Percentiles rank a stretch among this genome's conserved stretches.
These are phyloP conservation scores for Ramphastos sulfuratus DNA, from an alignment of 2,113 vertebrate species.

Conservation along the genomic window DNA sequence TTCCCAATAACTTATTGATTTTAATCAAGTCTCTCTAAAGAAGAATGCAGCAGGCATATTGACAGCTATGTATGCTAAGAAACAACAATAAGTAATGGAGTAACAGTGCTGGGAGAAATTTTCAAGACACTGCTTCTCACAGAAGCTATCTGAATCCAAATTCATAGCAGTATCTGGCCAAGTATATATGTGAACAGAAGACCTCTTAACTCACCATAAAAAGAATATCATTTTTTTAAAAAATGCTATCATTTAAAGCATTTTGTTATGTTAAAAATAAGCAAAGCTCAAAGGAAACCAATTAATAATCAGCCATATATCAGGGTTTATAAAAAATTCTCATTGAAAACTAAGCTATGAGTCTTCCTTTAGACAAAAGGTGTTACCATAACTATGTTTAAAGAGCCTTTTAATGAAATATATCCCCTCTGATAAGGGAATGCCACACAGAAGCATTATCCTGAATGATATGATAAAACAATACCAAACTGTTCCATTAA, in stretches of 20 bases:
- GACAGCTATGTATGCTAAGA: constrained; percentile 21
- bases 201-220: background rate
- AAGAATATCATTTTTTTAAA: background rate
- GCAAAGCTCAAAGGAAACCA: constrained; percentile 60
- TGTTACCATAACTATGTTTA: background rate
- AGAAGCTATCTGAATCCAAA: constrained; percentile 56
- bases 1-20: constrained; percentile 75
- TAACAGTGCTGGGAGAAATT: constrained; percentile 37
- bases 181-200: constrained; percentile 9
- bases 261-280: constrained; percentile 63
- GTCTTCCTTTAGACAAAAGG: constrained; percentile 14
- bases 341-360: constrained; percentile 33
- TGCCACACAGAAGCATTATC: background rate
- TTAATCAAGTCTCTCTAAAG: constrained; percentile 70
- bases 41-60: constrained; percentile 47
- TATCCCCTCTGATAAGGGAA: background rate
- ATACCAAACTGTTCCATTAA: background rate
- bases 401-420: constrained; percentile 3
- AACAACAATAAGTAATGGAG: background rate
- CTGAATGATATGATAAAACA: background rate
- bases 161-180: constrained; percentile 58
- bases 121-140: constrained; percentile 51
- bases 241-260: constrained; percentile 66
- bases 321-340: constrained; percentile 68
- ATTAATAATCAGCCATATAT: constrained; percentile 54